Conservation (phyloP, 2,113 vertebrate genomes). For the Ploceus nigricollis region DNA sequence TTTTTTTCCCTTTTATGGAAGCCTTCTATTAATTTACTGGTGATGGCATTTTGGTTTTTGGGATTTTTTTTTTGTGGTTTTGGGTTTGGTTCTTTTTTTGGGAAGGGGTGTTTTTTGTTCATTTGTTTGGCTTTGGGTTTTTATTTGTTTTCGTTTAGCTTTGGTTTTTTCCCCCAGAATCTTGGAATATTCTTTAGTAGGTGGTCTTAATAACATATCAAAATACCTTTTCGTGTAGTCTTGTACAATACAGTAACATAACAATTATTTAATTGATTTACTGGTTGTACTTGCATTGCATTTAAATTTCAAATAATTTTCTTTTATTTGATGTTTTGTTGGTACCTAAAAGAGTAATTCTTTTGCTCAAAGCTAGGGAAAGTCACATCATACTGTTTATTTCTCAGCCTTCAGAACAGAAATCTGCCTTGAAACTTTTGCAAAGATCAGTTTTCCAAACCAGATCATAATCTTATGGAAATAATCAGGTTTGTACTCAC, state of each 20-base stretch:
- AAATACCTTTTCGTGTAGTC: not conserved
- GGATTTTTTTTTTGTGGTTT: not conserved
- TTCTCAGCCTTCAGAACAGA: not conserved
- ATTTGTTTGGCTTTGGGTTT: not conserved
- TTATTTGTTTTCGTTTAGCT: not conserved
- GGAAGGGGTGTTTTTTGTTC: fast-evolving
- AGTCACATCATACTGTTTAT: not conserved
- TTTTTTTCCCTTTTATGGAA: not conserved
- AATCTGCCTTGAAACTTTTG: not conserved
- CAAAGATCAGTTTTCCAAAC: not conserved
- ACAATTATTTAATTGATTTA: not conserved
- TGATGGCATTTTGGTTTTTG: fast-evolving
- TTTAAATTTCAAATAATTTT: not conserved
- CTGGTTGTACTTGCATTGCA: not conserved
- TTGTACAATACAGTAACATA: not conserved
- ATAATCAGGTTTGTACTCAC: not conserved
- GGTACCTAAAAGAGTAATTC: not conserved
- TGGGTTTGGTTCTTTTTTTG: not conserved
- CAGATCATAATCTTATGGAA: not conserved
- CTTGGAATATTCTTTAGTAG: not conserved
- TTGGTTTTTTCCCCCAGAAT: not conserved
- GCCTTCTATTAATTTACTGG: fast-evolving
- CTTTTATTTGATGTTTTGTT: not conserved
- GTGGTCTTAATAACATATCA: not conserved
- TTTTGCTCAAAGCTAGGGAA: not conserved